Percentiles rank a stretch among this genome's conserved stretches.
Conservation (phyloP, 2,113 vertebrate species). For the Scomber scombrus region DNA sequence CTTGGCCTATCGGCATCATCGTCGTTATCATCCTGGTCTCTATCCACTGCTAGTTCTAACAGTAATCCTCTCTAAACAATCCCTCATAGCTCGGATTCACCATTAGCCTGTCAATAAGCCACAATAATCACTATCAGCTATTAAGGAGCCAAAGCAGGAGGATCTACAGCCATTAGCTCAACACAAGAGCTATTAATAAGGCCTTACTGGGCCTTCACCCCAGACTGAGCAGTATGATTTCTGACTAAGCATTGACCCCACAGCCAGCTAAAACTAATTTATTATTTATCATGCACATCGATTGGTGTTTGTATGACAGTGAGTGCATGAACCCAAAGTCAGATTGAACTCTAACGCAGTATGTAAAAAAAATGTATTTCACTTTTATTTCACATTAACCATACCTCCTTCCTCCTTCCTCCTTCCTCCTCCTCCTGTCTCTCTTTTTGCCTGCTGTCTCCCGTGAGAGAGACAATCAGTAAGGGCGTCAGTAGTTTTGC, state of each 20-base stretch:
- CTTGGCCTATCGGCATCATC: constrained; percentile 48
- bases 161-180: constrained; percentile 59
- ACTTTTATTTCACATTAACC: constrained; percentile 54
- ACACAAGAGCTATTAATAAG: constrained; percentile 56
- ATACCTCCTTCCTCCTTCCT: constrained; percentile 7
- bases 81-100: constrained; percentile 65
- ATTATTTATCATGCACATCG: constrained; percentile 76
- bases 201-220: constrained; percentile 29
- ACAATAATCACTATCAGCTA: constrained; percentile 70
- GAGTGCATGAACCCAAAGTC: constrained; percentile 11
- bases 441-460: constrained; percentile 43
- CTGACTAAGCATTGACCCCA: constrained; percentile 46
- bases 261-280: constrained; percentile 53
- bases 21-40: constrained; percentile 34
- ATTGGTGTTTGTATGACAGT: constrained; percentile 41
- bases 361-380: constrained; percentile 18
- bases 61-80: constrained; percentile 78
- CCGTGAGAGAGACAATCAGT: constrained; percentile 65
- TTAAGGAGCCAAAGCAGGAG: constrained; percentile 59
- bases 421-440: constrained; percentile 14
- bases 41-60: constrained; percentile 52
- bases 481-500: constrained; percentile 72
- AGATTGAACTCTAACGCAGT: constrained; percentile 30
- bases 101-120: constrained; percentile 77
- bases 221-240: constrained; percentile 59